These are phyloP conservation scores for Villa cingulata DNA, from an alignment of 2,888 invertebrate genomes.

Conservation along the genomic window DNA sequence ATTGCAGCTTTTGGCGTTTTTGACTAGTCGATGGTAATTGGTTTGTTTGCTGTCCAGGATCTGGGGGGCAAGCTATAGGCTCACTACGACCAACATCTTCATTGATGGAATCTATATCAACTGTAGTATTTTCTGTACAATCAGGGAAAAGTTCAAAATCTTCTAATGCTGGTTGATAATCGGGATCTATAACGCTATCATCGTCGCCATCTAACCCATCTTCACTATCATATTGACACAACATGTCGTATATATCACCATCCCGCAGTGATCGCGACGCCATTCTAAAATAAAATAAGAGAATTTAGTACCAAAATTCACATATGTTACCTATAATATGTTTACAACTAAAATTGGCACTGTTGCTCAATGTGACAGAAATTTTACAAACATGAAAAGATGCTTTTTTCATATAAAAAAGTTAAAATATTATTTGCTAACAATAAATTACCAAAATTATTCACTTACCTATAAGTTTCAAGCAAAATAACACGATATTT, in stretches of 20 bases:
- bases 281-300: not conserved
- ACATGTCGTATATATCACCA: not conserved
- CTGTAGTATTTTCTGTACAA: not conserved
- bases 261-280: not conserved
- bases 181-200: slow-evolving; percentile 2
- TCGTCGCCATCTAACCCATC: slow-evolving; percentile 4
- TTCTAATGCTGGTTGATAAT: slow-evolving; percentile 2
- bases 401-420: not conserved
- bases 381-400: slow-evolving; percentile 1
- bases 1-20: slow-evolving; percentile 1
- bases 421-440: not conserved
- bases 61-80: not conserved
- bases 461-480: not conserved
- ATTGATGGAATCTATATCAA: slow-evolving; percentile 2
- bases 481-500: not conserved
- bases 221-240: not conserved
- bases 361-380: not conserved
- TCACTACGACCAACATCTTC: not conserved
- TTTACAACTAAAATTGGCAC: not conserved
- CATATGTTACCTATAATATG: too few species aligned
- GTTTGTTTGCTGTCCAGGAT: not conserved
- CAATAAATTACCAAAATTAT: not conserved
- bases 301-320: not conserved
- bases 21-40: not conserved
- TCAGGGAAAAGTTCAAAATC: slow-evolving; percentile 1